Evolutionary conservation across 2,113 vertebrate genomes (phyloP), one percentile per base, ranked within the genome.

Genomic region (Eubucco bourcierii): DNA sequence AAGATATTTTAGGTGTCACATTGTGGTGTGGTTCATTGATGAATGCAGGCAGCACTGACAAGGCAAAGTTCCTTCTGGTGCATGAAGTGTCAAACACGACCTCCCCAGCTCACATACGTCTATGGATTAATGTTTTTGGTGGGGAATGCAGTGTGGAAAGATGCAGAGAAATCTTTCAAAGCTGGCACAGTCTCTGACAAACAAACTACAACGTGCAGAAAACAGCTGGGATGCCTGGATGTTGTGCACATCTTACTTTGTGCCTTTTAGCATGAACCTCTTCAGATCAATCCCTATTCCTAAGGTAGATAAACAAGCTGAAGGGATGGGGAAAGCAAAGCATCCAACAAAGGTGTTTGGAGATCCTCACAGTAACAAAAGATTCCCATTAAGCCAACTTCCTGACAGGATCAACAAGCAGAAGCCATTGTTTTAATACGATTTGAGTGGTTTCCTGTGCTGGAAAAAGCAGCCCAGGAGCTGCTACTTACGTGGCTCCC

Each of bases 401-500:
- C 19, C 71, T 67, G 83, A 34, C 6, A 60, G 64, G 39, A 81
- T 20, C 59, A 66, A 28, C 16, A 47, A 12, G 52, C 27, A 50
- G 33, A 9, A 76, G 19, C 15, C 15, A 15, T 46, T 74, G 70
- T 16, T 25, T 18, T 21, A 12, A 8, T 2, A 16, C 6, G 21
- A 34, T 53, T 39, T 18, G 34, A n/a, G n/a, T 2, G 11, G 44
- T 37, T 77, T 5, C 6, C 31, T 41, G 14, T 8, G 15, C 41
- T 2, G 28, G 73, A 37, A 75, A 14, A 12, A 20, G 44, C 1
- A 72, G 41, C 73, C 24, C 59, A 53, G 44, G 37, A 74, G 76
- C 85, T 3, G 33, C 50, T 44, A 99, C 99, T 99, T 98, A 99
- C 99, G 99, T 99, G 95, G 99, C 99, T 97, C 99, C 99, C 92